Conservation (phyloP, 1,140 invertebrate genomes). For the Papilio helenus region DNA sequence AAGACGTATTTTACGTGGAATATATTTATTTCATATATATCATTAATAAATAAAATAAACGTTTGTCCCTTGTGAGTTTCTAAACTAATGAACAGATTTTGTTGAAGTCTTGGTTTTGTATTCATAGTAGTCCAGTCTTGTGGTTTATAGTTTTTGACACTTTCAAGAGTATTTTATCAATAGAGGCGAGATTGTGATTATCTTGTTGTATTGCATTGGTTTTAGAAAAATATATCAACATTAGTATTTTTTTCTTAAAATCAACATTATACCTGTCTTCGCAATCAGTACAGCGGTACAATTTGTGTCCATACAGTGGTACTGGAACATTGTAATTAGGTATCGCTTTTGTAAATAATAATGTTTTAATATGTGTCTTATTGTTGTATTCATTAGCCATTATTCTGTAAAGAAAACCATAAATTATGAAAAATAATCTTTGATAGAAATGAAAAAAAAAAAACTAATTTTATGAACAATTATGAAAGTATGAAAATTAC, state of each 20-base stretch:
- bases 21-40: not conserved
- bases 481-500: not conserved
- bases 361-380: slow-evolving; percentile 66
- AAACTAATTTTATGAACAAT: not conserved
- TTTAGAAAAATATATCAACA: not conserved
- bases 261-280: slow-evolving; percentile 71
- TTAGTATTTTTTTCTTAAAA: slow-evolving; percentile 27
- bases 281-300: slow-evolving; percentile 72
- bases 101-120: not conserved
- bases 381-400: slow-evolving; percentile 52
- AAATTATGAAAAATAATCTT: slow-evolving; percentile 27
- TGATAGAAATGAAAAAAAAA: slow-evolving; percentile 26
- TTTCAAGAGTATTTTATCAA: not conserved
- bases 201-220: not conserved
- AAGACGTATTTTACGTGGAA: too few relatives aligned
- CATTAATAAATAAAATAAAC: not conserved
- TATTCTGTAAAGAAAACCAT: slow-evolving; percentile 28
- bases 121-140: not conserved
- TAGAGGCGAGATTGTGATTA: not conserved
- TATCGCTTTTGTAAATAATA: slow-evolving; percentile 68
- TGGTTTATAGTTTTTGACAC: not conserved
- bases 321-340: slow-evolving; percentile 63
- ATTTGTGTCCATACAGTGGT: slow-evolving; percentile 60
- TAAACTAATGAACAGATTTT: not conserved
- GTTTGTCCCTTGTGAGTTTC: not conserved